These are phyloP conservation scores for Bubo bubo DNA, from an alignment of 2,113 vertebrate genomes.

Conservation along the genomic window DNA sequence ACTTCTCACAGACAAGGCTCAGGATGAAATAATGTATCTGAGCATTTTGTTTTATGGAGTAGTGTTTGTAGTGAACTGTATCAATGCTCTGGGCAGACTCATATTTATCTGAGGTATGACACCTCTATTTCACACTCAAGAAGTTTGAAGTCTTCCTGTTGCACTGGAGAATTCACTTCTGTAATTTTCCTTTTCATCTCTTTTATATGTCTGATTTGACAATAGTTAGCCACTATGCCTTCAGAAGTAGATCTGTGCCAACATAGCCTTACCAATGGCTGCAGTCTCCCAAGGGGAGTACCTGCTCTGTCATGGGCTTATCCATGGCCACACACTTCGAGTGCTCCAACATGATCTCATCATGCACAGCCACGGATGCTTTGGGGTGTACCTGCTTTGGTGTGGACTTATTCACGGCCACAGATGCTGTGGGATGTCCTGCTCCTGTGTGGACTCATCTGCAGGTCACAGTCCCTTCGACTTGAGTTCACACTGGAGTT, in stretches of 20 bases:
- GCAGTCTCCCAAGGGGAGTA: not conserved
- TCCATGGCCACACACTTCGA: not conserved
- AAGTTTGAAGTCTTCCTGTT: not conserved
- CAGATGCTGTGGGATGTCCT: no score
- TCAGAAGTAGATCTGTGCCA: not conserved
- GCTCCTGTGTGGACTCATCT: not conserved
- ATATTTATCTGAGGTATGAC: not conserved
- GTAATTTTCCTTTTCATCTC: not conserved
- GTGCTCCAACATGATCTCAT: not conserved
- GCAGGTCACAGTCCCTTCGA: not conserved
- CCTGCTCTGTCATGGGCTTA: not conserved
- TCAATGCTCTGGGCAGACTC: not conserved
- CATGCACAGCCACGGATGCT: no score
- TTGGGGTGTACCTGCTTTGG: not conserved
- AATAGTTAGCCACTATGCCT: not conserved
- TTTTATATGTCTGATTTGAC: not conserved
- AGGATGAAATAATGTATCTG: not conserved
- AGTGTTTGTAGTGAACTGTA: not conserved
- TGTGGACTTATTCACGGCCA: no score
- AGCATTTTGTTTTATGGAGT: not conserved
- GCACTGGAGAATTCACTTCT: not conserved
- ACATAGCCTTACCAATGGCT: not conserved
- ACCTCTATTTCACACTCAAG: not conserved
- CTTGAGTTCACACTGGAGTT: not conserved
- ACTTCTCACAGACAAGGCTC: not conserved